Percentiles rank a stretch among this genome's conserved stretches.
These are phyloP conservation scores for Homarus gammarus DNA, from an alignment of 2,888 invertebrate species.

Conservation along the genomic window DNA sequence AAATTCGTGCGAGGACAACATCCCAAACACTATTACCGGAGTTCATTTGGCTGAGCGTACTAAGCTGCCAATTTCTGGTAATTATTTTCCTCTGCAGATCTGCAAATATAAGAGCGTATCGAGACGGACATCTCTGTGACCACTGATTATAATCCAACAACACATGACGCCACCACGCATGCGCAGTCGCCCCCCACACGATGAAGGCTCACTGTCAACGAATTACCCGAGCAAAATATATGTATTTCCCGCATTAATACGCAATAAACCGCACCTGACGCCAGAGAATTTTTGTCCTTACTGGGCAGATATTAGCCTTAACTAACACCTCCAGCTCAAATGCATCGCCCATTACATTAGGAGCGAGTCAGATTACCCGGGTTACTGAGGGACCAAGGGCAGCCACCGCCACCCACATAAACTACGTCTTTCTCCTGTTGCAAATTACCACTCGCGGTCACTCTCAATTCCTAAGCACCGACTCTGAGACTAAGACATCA, in stretches of 20 bases:
- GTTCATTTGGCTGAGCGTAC: background rate
- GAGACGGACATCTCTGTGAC: background rate
- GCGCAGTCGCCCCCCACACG: background rate
- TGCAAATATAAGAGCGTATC: background rate
- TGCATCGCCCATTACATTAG: background rate
- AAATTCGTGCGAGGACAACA: background rate
- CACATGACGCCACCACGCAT: background rate
- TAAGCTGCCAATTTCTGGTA: background rate
- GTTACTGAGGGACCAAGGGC: background rate
- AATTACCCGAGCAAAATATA: background rate
- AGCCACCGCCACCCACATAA: background rate
- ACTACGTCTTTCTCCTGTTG: background rate
- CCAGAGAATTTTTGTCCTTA: background rate
- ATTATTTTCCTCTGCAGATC: background rate
- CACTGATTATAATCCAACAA: background rate
- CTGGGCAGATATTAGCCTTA: background rate
- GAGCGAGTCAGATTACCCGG: background rate
- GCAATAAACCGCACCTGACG: background rate
- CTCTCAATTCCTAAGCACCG: no score
- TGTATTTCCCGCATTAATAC: background rate
- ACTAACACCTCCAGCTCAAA: background rate
- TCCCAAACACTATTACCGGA: background rate
- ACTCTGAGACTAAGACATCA: no score
- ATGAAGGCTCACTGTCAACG: background rate
- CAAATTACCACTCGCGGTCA: background rate